These are phyloP conservation scores for Thunnus thynnus DNA, from an alignment of 2,113 vertebrate species.

Conservation along the genomic window DNA sequence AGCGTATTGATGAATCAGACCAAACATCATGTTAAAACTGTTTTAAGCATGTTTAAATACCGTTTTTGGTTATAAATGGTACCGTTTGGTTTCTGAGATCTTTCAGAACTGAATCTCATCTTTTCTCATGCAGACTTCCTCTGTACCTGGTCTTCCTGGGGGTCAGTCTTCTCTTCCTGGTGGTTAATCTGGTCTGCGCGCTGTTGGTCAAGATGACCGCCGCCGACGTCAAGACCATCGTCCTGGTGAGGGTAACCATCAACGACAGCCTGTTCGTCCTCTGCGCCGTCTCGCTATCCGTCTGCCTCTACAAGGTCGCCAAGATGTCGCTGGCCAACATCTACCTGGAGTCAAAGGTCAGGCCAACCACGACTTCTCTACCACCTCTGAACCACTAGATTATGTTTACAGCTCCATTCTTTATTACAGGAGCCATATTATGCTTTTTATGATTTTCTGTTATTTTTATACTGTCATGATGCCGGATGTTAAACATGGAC, in stretches of 20 bases:
- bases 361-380: background rate
- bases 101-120: no score
- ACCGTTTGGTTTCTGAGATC: no score
- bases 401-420: no score
- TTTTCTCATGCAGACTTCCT: constrained; percentile 82
- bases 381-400: no score
- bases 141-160: constrained; percentile 90
- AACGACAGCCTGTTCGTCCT: constrained; percentile 93
- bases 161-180: constrained; percentile 91
- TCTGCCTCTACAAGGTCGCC: constrained; percentile 94
- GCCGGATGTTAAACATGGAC: no score
- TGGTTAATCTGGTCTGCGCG: constrained; percentile 94
- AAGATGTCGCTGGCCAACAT: constrained; percentile 95
- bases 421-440: no score
- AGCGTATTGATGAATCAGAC: no score
- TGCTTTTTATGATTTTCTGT: no score
- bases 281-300: constrained; percentile 90
- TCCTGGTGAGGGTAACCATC: constrained; percentile 91
- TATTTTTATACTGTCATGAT: no score
- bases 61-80: no score
- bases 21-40: no score
- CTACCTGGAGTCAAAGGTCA: constrained; percentile 94
- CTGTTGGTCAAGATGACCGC: constrained; percentile 89
- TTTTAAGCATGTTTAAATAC: no score
- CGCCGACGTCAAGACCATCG: constrained; percentile 88